phyloP scores from a whole-genome alignment of 1,140 invertebrate genomes.

The Aphidius gifuensis region DNA sequence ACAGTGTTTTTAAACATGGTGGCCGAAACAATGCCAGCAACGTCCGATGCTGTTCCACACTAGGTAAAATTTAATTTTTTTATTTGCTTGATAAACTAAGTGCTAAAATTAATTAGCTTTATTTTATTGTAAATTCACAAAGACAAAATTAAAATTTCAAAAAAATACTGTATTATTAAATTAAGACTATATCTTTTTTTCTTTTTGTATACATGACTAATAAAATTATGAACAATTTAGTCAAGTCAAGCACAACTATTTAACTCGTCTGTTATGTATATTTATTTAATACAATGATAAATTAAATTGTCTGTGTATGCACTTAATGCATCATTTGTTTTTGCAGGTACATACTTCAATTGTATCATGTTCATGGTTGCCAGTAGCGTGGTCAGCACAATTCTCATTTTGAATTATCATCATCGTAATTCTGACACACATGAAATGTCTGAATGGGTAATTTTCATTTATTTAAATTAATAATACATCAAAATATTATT shows the following conservation, averaged over 20 bases:
- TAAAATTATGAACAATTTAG: neutral
- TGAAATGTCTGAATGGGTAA: conserved; percentile 97
- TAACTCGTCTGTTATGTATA: neutral
- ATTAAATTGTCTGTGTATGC: conserved; percentile 11
- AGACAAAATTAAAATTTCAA: too few relatives aligned
- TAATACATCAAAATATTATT: neutral
- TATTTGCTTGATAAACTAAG: conserved; percentile 3
- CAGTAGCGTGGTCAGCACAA: conserved; percentile 97
- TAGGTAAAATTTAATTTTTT: conserved; percentile 50
- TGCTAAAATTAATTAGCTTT: too few relatives aligned
- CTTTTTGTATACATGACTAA: too few relatives aligned
- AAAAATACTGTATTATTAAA: too few relatives aligned
- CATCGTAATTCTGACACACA: conserved; percentile 96
- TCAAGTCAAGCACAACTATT: neutral
- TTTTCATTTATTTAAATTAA: conserved; percentile 37
- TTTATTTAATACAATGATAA: neutral
- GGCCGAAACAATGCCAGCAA: conserved; percentile 87
- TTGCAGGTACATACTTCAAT: conserved; percentile 96
- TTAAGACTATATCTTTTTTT: too few relatives aligned
- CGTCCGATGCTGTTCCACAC: conserved; percentile 79
- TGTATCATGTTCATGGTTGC: conserved; percentile 99
- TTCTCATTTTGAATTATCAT: conserved; percentile 99
- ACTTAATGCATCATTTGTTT: conserved; percentile 29
- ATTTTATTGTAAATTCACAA: too few relatives aligned
- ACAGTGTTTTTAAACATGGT: conserved; percentile 97